phyloP scores from a whole-genome alignment of 1,140 invertebrate genomes.

The Lutraria rhynchaena region DNA sequence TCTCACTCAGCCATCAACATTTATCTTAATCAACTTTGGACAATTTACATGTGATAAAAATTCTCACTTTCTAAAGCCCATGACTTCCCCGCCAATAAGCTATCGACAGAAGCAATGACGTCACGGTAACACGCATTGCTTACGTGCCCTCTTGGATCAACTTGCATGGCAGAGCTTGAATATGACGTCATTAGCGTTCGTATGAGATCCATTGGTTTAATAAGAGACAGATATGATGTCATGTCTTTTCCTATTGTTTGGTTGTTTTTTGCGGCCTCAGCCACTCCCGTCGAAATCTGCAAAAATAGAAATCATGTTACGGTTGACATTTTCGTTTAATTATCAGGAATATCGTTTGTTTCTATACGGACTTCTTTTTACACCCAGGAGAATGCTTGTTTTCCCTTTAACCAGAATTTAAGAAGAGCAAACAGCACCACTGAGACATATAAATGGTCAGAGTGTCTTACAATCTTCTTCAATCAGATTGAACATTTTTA shows the following conservation, averaged over 20 bases:
- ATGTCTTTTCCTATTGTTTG: not conserved
- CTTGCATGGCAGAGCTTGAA: constrained; percentile 7
- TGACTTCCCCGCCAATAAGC: not conserved
- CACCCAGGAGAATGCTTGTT: too few species aligned
- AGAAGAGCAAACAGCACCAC: too few species aligned
- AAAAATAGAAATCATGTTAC: too few species aligned
- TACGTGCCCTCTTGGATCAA: not conserved
- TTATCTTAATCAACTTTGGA: too few species aligned
- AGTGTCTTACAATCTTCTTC: too few species aligned
- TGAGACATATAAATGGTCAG: too few species aligned
- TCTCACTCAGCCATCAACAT: not conserved
- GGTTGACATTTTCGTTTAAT: too few species aligned
- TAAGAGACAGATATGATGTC: not conserved
- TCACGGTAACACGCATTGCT: constrained; percentile 32
- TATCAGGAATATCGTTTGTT: too few species aligned
- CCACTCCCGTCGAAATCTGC: not conserved
- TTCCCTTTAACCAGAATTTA: too few species aligned
- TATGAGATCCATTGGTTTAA: not conserved
- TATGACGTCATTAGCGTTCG: not conserved
- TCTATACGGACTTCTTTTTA: too few species aligned
- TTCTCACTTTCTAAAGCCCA: constrained; percentile 44
- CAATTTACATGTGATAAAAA: too few species aligned
- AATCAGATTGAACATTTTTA: too few species aligned
- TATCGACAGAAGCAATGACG: constrained; percentile 19
- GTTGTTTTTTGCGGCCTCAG: not conserved